Evolutionary conservation across 2,113 vertebrate genomes (phyloP).

Genomic region (Ovis canadensis): DNA sequence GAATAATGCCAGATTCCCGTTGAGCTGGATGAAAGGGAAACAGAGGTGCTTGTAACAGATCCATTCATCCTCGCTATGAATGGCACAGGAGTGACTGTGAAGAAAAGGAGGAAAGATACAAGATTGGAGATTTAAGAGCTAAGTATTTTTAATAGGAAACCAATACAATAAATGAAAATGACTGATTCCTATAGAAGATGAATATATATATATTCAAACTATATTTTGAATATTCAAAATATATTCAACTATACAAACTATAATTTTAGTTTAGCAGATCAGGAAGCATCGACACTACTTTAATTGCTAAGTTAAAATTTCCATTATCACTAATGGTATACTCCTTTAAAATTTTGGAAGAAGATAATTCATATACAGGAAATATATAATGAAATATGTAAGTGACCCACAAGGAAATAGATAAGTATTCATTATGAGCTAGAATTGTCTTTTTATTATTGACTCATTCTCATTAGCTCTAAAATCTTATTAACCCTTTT

Average conservation of each 20-base stretch:
- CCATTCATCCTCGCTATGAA: not conserved
- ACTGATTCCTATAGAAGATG: not conserved
- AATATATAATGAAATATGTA: not conserved
- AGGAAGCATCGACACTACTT: not conserved
- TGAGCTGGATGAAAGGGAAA: not conserved
- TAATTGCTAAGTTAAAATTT: not conserved
- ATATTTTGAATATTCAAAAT: not conserved
- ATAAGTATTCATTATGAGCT: not conserved
- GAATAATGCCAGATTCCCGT: not conserved
- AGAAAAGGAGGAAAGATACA: not conserved
- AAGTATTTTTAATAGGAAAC: not conserved
- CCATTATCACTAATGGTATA: not conserved
- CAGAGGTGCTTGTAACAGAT: not conserved
- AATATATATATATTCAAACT: not conserved
- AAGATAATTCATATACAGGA: not conserved
- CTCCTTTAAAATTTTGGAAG: not conserved
- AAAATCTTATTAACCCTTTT: not conserved
- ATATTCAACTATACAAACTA: not conserved
- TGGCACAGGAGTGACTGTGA: rapidly evolving
- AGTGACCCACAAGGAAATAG: not conserved
- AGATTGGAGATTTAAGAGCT: not conserved
- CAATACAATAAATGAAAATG: not conserved
- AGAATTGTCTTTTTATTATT: not conserved
- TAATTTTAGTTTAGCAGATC: not conserved
- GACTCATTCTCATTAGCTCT: not conserved